Conservation (phyloP, 1,140 invertebrate genomes). For the Drosophila willistoni region DNA sequence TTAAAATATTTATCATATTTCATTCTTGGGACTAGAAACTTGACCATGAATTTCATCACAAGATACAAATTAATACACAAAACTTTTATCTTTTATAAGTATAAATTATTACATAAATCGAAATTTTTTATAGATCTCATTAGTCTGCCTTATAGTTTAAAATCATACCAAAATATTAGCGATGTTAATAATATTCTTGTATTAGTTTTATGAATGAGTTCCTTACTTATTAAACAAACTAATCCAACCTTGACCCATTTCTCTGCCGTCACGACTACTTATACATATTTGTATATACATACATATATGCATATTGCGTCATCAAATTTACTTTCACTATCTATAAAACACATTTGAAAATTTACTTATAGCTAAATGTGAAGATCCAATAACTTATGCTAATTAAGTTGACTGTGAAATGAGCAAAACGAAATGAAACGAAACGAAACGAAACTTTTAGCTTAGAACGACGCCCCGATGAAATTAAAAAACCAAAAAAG, state of each 20-base stretch:
- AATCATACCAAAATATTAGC: neutral
- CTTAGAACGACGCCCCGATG: constrained; percentile 24
- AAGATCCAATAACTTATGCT: constrained; percentile 34
- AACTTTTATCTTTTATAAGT: no score
- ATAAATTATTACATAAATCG: no score
- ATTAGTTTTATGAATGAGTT: neutral
- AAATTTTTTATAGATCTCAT: no score
- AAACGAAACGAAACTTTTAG: constrained; percentile 41
- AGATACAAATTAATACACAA: no score
- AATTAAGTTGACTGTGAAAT: constrained; percentile 39
- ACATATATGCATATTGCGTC: neutral
- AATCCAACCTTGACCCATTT: constrained; percentile 15
- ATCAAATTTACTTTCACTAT: constrained; percentile 39
- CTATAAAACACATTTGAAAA: constrained; percentile 10
- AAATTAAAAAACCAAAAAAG: constrained; percentile 10
- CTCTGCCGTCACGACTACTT: neutral
- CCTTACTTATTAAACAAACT: neutral
- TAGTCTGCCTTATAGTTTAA: no score
- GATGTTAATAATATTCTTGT: neutral
- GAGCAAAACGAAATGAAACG: constrained; percentile 24
- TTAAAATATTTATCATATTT: no score
- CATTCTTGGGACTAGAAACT: no score
- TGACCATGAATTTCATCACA: no score
- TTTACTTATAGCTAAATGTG: constrained; percentile 11
- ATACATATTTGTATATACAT: neutral